These are phyloP conservation scores for Pan troglodytes DNA, from an alignment of 2,113 vertebrate genomes.

Conservation along the genomic window DNA sequence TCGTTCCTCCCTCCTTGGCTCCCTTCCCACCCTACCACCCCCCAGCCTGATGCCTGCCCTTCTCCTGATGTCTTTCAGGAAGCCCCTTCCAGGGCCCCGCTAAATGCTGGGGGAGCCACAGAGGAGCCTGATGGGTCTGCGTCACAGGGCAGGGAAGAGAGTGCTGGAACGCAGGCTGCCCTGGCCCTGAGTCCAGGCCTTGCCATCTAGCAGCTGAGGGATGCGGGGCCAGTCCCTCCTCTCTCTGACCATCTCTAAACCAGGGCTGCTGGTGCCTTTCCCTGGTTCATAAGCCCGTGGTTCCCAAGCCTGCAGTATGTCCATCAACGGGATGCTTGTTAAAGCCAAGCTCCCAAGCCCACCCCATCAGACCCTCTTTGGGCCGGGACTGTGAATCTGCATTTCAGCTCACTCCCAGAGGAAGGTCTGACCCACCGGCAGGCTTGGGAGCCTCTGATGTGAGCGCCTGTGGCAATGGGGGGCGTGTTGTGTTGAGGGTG, in stretches of 20 bases:
- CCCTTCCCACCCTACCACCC: neutral
- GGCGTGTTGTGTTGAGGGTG: no score
- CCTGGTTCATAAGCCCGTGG: fast-evolving
- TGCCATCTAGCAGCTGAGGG: neutral
- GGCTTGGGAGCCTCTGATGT: neutral
- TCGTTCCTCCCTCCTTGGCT: neutral
- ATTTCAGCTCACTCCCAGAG: neutral
- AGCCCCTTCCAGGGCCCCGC: neutral
- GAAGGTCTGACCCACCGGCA: neutral
- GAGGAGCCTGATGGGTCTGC: fast-evolving
- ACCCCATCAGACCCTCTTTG: neutral
- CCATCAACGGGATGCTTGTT: fast-evolving
- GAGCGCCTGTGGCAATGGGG: neutral
- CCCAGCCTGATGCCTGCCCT: fast-evolving
- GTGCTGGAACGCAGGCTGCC: neutral
- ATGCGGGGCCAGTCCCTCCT: neutral
- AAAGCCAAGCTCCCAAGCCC: neutral
- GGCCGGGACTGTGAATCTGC: neutral
- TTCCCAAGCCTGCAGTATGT: neutral
- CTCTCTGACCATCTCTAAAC: neutral
- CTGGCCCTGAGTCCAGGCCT: neutral
- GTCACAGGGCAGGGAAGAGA: neutral
- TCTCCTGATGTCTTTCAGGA: neutral
- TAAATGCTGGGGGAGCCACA: neutral
- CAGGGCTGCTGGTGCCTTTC: neutral